Conservation (phyloP, 2,797 vertebrate species). For the Simalia tracyae region DNA sequence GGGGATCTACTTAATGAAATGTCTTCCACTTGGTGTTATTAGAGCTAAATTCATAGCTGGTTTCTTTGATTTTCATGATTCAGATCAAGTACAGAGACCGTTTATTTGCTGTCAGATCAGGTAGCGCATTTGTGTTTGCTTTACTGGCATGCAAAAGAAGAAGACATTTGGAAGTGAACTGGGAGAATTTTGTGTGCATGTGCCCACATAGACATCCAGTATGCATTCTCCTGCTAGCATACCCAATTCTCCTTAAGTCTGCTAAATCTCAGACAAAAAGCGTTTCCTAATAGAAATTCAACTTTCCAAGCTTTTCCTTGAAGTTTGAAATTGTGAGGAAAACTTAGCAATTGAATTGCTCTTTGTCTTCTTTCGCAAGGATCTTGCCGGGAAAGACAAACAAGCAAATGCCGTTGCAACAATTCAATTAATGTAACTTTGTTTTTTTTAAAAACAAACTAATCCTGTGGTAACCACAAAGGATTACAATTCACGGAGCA, state of each 20-base stretch:
- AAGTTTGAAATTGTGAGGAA: neutral
- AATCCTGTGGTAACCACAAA: neutral
- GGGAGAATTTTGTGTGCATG: neutral
- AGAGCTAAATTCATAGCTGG: no score
- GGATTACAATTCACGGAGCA: neutral
- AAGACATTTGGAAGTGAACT: neutral
- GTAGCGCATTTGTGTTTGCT: neutral
- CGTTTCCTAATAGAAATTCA: neutral
- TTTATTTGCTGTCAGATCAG: no score
- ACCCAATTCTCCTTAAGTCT: neutral
- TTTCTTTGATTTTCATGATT: no score
- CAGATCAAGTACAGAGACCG: no score
- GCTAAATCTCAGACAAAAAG: neutral
- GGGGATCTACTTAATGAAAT: no score
- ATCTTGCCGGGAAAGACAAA: neutral
- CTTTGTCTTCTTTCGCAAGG: neutral
- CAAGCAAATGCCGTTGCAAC: neutral
- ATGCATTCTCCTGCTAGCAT: neutral
- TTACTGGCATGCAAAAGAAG: neutral
- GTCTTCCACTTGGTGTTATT: no score
- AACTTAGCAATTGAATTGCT: neutral
- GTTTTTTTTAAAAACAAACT: neutral
- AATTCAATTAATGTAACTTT: neutral
- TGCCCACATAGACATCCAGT: neutral
- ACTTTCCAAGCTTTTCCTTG: neutral